phyloP scores from a whole-genome alignment of 35 echinoderm and acorn worm genomes.

The Apostichopus parvimensis region DNA sequence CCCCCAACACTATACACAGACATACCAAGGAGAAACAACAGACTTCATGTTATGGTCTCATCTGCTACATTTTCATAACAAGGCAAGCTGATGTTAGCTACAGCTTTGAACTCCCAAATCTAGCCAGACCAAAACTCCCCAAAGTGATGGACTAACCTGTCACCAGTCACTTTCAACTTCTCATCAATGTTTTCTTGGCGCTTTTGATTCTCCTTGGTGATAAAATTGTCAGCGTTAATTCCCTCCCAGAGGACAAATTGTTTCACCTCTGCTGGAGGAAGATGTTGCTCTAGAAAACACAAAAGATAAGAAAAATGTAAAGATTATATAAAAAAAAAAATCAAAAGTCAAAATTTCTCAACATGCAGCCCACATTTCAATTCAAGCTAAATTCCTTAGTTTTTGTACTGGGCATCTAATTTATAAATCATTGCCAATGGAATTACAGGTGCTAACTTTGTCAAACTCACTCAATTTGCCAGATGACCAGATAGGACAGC shows the following conservation, averaged over 20 bases:
- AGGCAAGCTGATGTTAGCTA: too few relatives aligned
- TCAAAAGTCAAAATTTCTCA: too few relatives aligned
- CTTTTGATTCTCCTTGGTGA: constrained; percentile 57
- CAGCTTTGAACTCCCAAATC: neutral
- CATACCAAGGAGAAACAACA: too few relatives aligned
- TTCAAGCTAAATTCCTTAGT: too few relatives aligned
- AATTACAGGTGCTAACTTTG: neutral
- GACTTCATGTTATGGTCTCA: too few relatives aligned
- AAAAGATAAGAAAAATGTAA: neutral
- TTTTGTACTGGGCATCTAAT: too few relatives aligned
- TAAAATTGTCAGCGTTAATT: constrained; percentile 86
- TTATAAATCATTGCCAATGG: too few relatives aligned
- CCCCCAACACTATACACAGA: too few relatives aligned
- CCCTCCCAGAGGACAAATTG: constrained; percentile 84
- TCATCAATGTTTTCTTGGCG: constrained; percentile 75
- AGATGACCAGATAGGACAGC: constrained; percentile 28
- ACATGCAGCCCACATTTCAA: too few relatives aligned
- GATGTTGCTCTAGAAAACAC: constrained; percentile 73
- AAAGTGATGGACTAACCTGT: constrained; percentile 53
- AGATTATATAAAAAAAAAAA: too few relatives aligned
- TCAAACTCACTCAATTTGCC: constrained; percentile 56
- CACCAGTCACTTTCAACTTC: constrained; percentile 63
- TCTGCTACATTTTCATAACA: too few relatives aligned
- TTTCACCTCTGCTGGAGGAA: constrained; percentile 72
- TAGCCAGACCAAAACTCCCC: neutral